Conservation (phyloP, 2,888 invertebrate species). For the Dione vanillae region DNA sequence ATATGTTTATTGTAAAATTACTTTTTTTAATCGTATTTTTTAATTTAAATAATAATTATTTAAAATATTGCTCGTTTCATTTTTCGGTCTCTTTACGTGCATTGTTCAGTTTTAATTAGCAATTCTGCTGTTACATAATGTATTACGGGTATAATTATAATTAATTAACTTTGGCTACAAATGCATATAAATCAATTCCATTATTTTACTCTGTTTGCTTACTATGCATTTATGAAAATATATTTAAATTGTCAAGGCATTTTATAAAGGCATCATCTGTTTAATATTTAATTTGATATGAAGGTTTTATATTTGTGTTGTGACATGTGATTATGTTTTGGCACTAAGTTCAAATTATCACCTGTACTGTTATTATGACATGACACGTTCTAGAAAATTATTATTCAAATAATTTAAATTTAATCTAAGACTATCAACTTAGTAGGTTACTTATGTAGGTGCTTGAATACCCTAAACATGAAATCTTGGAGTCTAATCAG, state of each 20-base stretch:
- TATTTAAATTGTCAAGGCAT: slow-evolving; percentile 35
- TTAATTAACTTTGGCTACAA: slow-evolving; percentile 56
- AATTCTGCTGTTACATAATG: slow-evolving; percentile 55
- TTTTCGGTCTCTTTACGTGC: slow-evolving; percentile 49
- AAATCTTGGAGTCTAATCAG: slow-evolving; percentile 44
- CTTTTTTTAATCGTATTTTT: no score
- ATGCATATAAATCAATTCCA: slow-evolving; percentile 42
- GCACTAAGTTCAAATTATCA: no score
- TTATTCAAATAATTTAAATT: no score
- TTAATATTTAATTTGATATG: slow-evolving; percentile 16
- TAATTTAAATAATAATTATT: slow-evolving; percentile 20
- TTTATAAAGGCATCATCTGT: no score
- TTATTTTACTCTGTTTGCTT: slow-evolving; percentile 7
- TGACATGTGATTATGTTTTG: no score
- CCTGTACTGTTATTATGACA: no score
- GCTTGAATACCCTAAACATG: slow-evolving; percentile 29
- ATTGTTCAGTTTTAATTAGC: slow-evolving; percentile 55
- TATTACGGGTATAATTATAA: slow-evolving; percentile 59
- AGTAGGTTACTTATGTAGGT: not conserved
- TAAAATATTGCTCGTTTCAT: slow-evolving; percentile 40
- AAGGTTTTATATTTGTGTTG: no score
- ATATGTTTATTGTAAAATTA: no score
- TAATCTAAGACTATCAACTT: no score
- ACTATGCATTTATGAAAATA: slow-evolving; percentile 25
- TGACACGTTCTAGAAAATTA: no score